phyloP scores from a whole-genome alignment of 2,113 vertebrate genomes.

The Cheilinus undulatus region DNA sequence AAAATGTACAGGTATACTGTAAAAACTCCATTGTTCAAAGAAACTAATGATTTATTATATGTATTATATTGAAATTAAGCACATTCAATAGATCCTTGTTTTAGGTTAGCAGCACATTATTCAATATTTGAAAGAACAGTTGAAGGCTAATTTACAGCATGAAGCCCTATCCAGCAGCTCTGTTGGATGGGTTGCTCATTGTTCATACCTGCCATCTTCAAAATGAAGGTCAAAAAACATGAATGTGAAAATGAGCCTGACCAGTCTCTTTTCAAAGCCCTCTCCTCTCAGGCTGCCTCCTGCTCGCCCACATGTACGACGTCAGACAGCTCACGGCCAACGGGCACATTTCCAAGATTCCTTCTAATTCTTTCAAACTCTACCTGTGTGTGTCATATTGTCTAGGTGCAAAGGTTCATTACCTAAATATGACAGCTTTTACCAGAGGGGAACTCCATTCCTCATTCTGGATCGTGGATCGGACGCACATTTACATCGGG shows the following conservation, averaged over 20 bases:
- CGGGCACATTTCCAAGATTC: conserved; percentile 40
- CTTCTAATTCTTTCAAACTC: conserved; percentile 24
- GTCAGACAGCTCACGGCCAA: conserved; percentile 16
- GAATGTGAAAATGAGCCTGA: conserved; percentile 45
- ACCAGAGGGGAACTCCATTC: conserved; percentile 91
- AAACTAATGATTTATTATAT: too few relatives aligned
- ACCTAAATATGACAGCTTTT: conserved; percentile 92
- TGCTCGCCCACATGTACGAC: background rate
- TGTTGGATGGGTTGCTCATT: conserved; percentile 1
- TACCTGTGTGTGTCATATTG: conserved; percentile 39
- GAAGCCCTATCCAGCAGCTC: conserved; percentile 26
- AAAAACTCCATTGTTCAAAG: too few relatives aligned
- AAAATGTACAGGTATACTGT: too few relatives aligned
- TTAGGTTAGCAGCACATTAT: background rate
- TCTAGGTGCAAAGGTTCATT: conserved; percentile 88
- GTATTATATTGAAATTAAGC: background rate
- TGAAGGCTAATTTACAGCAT: conserved; percentile 19
- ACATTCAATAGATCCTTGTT: background rate
- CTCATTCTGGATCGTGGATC: conserved; percentile 94
- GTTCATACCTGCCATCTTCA: conserved; percentile 19
- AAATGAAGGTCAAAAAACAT: conserved; percentile 52
- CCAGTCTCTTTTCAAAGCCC: conserved; percentile 30
- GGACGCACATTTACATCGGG: conserved; percentile 92
- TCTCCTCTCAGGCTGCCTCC: background rate
- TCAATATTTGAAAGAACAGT: conserved; percentile 24